Evolutionary conservation across 2,113 vertebrate species (phyloP).

Genomic region (Actenoides hombroni): DNA sequence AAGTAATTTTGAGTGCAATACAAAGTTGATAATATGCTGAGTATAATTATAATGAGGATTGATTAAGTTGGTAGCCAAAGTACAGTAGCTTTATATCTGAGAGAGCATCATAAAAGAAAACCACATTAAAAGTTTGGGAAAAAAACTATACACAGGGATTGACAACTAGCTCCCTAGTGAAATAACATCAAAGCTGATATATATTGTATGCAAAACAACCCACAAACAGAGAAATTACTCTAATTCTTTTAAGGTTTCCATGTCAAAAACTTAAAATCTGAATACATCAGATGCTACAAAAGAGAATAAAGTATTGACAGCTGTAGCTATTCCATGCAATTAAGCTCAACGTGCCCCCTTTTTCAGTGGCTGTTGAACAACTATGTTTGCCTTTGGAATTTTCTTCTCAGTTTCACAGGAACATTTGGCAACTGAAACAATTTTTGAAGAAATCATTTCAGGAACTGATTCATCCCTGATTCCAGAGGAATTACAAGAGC

Average conservation of each 20-base stretch:
- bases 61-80: constrained; percentile 62
- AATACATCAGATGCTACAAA: constrained; percentile 19
- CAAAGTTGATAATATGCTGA: constrained; percentile 53
- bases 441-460: constrained; percentile 30
- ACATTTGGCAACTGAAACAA: constrained; percentile 9
- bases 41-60: constrained; percentile 61
- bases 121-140: constrained; percentile 35
- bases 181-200: constrained; percentile 49
- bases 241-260: constrained; percentile 50
- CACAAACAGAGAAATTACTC: constrained; percentile 57
- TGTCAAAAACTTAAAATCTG: constrained; percentile 58
- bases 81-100: constrained; percentile 48
- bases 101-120: constrained; percentile 52
- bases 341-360: background rate
- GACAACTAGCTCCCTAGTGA: constrained; percentile 47
- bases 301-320: constrained; percentile 39
- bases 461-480: constrained; percentile 46
- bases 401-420: constrained; percentile 20
- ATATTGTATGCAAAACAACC: constrained; percentile 53
- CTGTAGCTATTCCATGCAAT: constrained; percentile 43
- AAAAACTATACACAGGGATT: background rate
- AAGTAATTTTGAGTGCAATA: constrained; percentile 55
- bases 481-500: background rate
- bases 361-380: background rate
- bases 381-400: constrained; percentile 26